Base-by-base conservation (phyloP, 2,888 invertebrate species). In the Platycheirus rosarum region DNA sequence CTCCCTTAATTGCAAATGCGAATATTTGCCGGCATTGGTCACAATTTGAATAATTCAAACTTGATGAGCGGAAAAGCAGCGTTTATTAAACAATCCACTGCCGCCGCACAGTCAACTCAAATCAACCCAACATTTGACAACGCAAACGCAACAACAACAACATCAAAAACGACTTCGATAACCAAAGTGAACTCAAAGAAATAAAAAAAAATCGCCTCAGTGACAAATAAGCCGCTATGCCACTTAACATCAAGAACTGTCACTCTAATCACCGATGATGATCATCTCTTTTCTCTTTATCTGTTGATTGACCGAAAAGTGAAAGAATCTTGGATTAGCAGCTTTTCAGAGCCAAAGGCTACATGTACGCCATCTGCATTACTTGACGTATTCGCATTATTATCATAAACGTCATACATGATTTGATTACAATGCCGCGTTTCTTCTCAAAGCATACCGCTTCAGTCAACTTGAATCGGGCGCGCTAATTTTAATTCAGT, bases 401-500 rank as follows among this genome's bases (percentile, higher is more conserved):
- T 46, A 51, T 60, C n/a, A 46, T 55, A 42, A 53, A 53, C 7
- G 40, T 16, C 7, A 57, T 18, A 49, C 66, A 66, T 63, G 71
- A 71, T 60, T 76, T 68, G 70, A 48, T 62, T 65, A 53, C 60
- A 32, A 48, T 32, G 57, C 23, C 51, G 60, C n/a, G 18, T 49
- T 40, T 16, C 8, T 18, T n/a, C 16, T 57, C 42, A 63, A 71
- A 57, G 70, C n/a, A 53, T n/a, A n/a, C n/a, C n/a, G n/a, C n/a
- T n/a, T n/a, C n/a, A n/a, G n/a, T 20, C 49, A n/a, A 55, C 49
- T 14, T 26, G 62, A 20, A 3, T 48, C 23, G 14, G 29, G 63
- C 60, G 76, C 78, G 78, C 73, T 84, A 78, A 84, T 84, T 84
- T 74, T 84, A 74, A 84, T 84, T 84, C 84, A 84, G 78, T 78